Base-by-base conservation (phyloP, 2,797 vertebrate species). In the Centropyge bicolor region DNA sequence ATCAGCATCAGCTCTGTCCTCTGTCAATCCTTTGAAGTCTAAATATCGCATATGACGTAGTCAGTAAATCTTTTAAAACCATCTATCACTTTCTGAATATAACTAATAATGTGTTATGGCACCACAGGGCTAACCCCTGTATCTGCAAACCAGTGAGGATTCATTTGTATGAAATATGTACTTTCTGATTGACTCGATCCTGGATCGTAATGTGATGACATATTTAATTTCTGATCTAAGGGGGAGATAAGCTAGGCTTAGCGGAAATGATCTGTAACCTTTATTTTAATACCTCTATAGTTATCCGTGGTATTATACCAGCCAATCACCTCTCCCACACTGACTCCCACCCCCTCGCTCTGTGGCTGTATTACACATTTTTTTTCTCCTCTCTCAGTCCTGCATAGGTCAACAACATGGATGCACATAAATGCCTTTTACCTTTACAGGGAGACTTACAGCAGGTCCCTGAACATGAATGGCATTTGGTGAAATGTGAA, bases 191-290 rank as follows among this genome's bases (percentile, higher is more conserved):
- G 87, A 89, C 84, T 83, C 51, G 82, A 91, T 89, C 84, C 87
- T 60, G 83, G 85, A 87, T 90, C 75, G 88, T 82, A 91, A 86
- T 88, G 80, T 88, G 84, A 91, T 89, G 88, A 93, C 90, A 87
- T 91, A 89, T 91, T 94, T 91, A 76, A 91, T 93, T 91, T 93
- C 73, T 85, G 86, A 92, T 91, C 87, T 74, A 67, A 84, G 73
- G 62, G 81, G 72, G 51, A 86, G 90, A 91, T 92, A 91, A 93
- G 86, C 90, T 69, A 4, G 83, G 89, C 81, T 95, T 90, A 92
- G 85, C 74, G 71, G 73, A 81, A 92, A 88, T 87, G 80, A 90
- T 92, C 88, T 92, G 79, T 91, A 91, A 92, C 88, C 88, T 94
- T 93, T 92, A 86, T 86, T 92, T 93, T 92, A 93, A 93, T 93